Evolutionary conservation across 2,113 vertebrate species (phyloP), one percentile per base, ranked within the genome.

Genomic region (Hemibagrus wyckioides): DNA sequence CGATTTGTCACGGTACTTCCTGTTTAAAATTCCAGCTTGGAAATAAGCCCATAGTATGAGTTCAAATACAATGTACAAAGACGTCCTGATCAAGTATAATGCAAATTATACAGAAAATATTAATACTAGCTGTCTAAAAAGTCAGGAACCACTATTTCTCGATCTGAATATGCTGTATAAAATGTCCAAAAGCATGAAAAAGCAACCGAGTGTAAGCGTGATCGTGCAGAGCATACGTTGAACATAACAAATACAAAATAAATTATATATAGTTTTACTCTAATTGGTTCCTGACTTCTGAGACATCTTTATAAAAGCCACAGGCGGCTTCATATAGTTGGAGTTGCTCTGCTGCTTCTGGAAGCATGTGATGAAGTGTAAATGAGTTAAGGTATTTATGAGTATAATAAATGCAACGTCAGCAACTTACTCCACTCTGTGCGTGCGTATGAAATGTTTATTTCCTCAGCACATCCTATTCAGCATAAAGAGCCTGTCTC

Each of bases 381-480:
- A 83, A 82, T 63, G 36, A 63, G 23, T 36, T 61, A 82, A 82
- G 54, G 56, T 82, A 48, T 83, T 65, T 48, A 67, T 61, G 84
- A 76, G 8, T 21, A 56, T 23, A 56, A 83, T 11, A 50, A 83
- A 83, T 33, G 17, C 48, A 52, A 21, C 4, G 15, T 56, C 50
- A 23, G 17, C 9, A 1, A 54, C 33, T 79, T 79, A 19, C 15
- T 54, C 19, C 50, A 48, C 41, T 48, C 41, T 76, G 11, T 50
- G 23, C 3, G 33, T 48, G 59, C 79, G 36, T 36, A 61, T 48
- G 33, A 28, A 56, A 39, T 76, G 44, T 59, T 69, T 57, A 73
- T 67, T 82, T 33, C 75, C 33, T 67, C n/a, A 41, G 56, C 79
- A 82, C 23, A 86, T 57, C 44, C 17, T 82, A 30, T 39, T 86